Conservation (phyloP, 2,888 invertebrate genomes). For the Apamea sordens region DNA sequence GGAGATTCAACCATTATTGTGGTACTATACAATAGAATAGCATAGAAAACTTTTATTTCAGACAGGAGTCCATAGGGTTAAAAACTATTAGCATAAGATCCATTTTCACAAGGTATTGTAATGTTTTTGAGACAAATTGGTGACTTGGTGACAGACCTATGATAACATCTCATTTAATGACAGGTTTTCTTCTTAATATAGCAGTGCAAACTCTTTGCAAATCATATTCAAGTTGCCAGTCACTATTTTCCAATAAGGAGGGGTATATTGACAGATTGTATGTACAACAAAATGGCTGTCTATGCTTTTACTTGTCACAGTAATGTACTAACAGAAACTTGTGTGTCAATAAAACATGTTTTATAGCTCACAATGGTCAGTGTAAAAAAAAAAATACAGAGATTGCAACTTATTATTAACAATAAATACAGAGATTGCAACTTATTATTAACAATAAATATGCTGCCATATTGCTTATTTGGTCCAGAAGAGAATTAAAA, state of each 20-base stretch:
- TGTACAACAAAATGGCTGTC: conserved; percentile 71
- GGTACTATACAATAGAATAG: neutral
- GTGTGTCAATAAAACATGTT: conserved; percentile 30
- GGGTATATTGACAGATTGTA: conserved; percentile 53
- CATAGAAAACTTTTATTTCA: too few species aligned
- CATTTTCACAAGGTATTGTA: conserved; percentile 9
- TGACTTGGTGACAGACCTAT: neutral
- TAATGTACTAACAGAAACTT: conserved; percentile 24
- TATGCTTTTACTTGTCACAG: conserved; percentile 46
- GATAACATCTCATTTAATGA: neutral
- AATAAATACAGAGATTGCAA: neutral
- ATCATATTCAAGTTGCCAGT: conserved; percentile 30
- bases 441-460: conserved; percentile 4
- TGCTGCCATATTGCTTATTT: neutral
- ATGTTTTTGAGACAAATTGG: neutral
- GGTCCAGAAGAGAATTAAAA: neutral
- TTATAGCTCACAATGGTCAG: conserved; percentile 47
- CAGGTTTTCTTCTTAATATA: neutral
- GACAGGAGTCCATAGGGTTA: neutral
- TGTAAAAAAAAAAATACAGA: neutral
- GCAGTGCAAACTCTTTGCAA: conserved; percentile 45
- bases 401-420: neutral
- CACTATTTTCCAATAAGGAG: conserved; percentile 27
- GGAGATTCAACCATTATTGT: neutral
- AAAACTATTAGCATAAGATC: conserved; percentile 8